Evolutionary conservation across 1,140 invertebrate species (phyloP), one percentile per base, ranked within the genome.

Genomic region (Macrosteles quadrilineatus): DNA sequence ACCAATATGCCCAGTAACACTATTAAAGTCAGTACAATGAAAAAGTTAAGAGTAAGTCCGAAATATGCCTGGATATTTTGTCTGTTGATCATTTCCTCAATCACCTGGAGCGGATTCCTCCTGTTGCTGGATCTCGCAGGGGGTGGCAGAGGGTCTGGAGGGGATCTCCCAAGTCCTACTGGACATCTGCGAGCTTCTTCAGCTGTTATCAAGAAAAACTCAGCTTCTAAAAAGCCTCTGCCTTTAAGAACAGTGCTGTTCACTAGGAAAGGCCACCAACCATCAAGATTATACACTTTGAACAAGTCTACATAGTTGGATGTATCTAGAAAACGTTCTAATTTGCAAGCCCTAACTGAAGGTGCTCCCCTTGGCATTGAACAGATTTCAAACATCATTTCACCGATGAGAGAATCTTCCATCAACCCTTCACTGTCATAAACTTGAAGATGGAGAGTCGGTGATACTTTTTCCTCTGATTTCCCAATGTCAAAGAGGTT

Each of bases 221-320:
- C 86, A 68, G 88, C 76, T 75, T 91, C 86, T 9, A 90, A 80
- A 78, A 86, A 47, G 17, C 59, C 69, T 11, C 55, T 36, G 14
- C 14, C 4, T 36, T 36, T 36, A 6, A 36, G 32, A 36, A 36
- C 32, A 36, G 36, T 31, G 66, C 31, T 68, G 74, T 84, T 53
- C 81, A 83, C 36, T 77, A 80, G 12, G 74, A 91, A 88, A 47
- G 94, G 93, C 91, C 94, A 96, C 94, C 94, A 96, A 1, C 90
- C 93, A 75, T 86, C 87, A 1, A 88, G 85, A 53, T 86, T 80
- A 74, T 85, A 86, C 30, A 88, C 81, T 78, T 89, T 88, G 78
- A 97, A 97, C 21, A 96, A 80, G 81, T 92, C 93, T 21, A 95
- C 81, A 70, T 83, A 85, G 12, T 88, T 84, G 83, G 88, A 73